Evolutionary conservation across 2,797 vertebrate genomes (phyloP), one percentile per base, ranked within the genome.

Genomic region (Silurus aristotelis): DNA sequence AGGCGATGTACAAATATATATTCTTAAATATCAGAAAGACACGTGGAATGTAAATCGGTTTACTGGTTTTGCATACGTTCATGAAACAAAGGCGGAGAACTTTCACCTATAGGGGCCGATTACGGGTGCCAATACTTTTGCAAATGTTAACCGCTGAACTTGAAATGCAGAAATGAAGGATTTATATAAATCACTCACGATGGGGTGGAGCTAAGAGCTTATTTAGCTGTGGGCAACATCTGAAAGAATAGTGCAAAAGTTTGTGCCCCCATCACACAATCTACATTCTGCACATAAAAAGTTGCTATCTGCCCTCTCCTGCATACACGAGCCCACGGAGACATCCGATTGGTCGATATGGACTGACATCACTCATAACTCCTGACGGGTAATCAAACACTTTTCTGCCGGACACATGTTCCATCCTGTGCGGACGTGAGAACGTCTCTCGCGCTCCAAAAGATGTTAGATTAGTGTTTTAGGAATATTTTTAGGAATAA

Each of bases 41-140:
- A 9, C 76, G 66, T 17, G 52, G 71, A 19, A 80, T 64, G 78
- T 80, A 48, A 52, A 81, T 22, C 17, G 31, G 80, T 70, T 70
- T 38, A 38, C 38, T 5, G 38, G 38, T 38, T 38, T 38, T 71
- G 64, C 67, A 71, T 38, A 71, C 80, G 6, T 80, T 27, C 1
- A 9, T 66, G 2, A 52, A 80, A 80, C 14, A 63, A 9, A 12
- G 6, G 20, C 25, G 0, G 5, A 76, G 5, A 73, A 10, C 1
- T 75, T 55, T 14, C 20, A 20, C 27, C 19, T 31, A 20, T 60
- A 38, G 56, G 1, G 1, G 22, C 25, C 3, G 31, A 38, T 38
- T 38, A 38, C 38, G 43, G 61, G 22, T 20, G 43, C 43, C 22
- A 66, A 80, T 66, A 66, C 61, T 66, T 80, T 66, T 27, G 27